Evolutionary conservation across 2,797 vertebrate genomes (phyloP), one percentile per base, ranked within the genome.

Genomic region (Loris lydekkerianus): DNA sequence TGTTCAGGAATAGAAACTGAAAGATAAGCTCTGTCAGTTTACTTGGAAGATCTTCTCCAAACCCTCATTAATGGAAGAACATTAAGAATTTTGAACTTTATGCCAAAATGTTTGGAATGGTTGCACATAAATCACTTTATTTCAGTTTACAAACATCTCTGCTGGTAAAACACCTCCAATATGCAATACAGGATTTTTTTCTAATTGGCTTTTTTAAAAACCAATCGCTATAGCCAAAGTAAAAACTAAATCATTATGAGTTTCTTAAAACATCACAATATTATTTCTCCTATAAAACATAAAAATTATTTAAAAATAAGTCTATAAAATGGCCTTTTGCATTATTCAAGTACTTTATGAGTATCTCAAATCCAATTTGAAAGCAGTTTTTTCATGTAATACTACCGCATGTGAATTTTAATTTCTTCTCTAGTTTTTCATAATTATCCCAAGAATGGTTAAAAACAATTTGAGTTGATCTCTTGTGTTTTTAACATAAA

Each of bases 111-210:
- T 69, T 77, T 89, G 37, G 27, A 10, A 70, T 78, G 20, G 46
- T 67, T 86, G 10, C 17, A 61, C 20, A 82, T 82, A 67, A 29
- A 40, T 89, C 78, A 91, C 82, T 95, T 82, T 90, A 17, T 82
- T 86, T 92, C 34, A 40, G 10, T 49, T 91, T 94, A 86, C 23
- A 93, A 88, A 91, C 5, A 93, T 69, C 49, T 73, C 53, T 96
- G 11, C 63, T 46, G 7, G 8, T 65, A 78, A 80, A 93, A 84
- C 23, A 31, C 1, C 7, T 86, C 23, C 23, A 92, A 75, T 37
- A 73, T 58, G 65, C 13, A 84, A 78, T 58, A 31, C 29, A 85
- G 23, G 14, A 63, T 89, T 87, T 20, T 60, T 85, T 60, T 85
- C 15, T 67, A 85, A 90, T 15, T 3, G 14, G 27, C 27, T 83